phyloP scores from a whole-genome alignment of 2,113 vertebrate species.

The Atractosteus spatula region DNA sequence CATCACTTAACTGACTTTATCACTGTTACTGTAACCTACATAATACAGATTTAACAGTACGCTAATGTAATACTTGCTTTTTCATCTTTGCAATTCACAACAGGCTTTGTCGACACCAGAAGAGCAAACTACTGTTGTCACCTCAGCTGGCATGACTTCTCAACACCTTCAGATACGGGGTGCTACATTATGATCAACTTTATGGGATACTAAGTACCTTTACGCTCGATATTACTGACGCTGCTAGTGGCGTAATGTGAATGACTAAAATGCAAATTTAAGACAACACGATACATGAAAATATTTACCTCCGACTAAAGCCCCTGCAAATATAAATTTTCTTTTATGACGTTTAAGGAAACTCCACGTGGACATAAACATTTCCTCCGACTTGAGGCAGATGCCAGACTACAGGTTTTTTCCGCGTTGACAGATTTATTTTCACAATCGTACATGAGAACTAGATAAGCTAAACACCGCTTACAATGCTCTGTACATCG shows the following conservation, averaged over 20 bases:
- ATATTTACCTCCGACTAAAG: slow-evolving; percentile 77
- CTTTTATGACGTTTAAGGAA: slow-evolving; percentile 90
- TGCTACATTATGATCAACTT: not conserved
- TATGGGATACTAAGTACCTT: not conserved
- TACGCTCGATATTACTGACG: not conserved
- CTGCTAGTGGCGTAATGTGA: not conserved
- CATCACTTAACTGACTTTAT: too few species aligned
- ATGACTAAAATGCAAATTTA: not conserved
- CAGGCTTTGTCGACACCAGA: not conserved
- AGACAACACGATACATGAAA: not conserved
- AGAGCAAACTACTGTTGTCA: not conserved
- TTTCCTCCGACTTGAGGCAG: slow-evolving; percentile 34
- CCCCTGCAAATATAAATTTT: slow-evolving; percentile 85
- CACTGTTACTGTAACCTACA: not conserved
- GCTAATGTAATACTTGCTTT: too few species aligned
- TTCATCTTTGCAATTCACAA: too few species aligned
- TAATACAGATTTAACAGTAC: slow-evolving; percentile 27
- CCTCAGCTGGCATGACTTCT: not conserved
- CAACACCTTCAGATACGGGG: too few species aligned
- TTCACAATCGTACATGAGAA: not conserved
- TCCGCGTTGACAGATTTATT: not conserved
- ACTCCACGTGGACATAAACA: slow-evolving; percentile 84
- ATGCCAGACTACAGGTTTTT: not conserved
- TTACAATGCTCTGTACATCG: slow-evolving; percentile 4
- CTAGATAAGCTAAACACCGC: not conserved